Percentiles rank a stretch among this genome's conserved stretches.
These are phyloP conservation scores for Calephelis virginiensis DNA, from an alignment of 1,140 invertebrate species.

Conservation along the genomic window DNA sequence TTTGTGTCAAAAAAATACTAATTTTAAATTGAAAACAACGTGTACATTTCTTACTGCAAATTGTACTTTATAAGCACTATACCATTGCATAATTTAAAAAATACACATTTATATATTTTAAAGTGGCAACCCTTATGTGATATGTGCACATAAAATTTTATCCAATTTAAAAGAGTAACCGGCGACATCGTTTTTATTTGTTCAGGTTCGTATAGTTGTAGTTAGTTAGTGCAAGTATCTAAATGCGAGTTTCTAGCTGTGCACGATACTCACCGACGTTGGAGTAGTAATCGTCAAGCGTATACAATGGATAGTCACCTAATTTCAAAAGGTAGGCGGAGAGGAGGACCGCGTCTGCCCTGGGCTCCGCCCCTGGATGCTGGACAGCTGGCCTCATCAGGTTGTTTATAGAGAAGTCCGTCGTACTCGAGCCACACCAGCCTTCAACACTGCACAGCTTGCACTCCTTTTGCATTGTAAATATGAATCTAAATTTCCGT, in stretches of 20 bases:
- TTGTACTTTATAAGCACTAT: no score
- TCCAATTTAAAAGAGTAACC: no score
- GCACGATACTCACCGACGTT: conserved; percentile 70
- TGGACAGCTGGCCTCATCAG: conserved; percentile 67
- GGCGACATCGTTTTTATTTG: no score
- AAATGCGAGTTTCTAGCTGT: conserved; percentile 38
- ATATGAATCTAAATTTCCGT: conserved; percentile 68
- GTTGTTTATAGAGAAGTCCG: conserved; percentile 73
- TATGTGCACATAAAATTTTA: background rate
- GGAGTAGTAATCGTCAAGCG: conserved; percentile 70
- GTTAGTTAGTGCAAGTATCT: no score
- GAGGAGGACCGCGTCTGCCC: conserved; percentile 70
- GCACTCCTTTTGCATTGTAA: conserved; percentile 77
- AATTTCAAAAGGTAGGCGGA: conserved; percentile 76
- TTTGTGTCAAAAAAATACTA: no score
- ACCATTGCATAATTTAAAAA: no score
- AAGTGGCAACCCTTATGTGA: no score
- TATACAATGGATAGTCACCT: conserved; percentile 77
- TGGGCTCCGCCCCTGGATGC: conserved; percentile 51
- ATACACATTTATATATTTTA: no score
- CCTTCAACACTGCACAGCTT: conserved; percentile 70
- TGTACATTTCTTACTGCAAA: no score
- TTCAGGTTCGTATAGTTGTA: no score
- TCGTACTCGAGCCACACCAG: conserved; percentile 52
- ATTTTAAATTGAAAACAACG: no score